phyloP scores from a whole-genome alignment of 2,888 invertebrate genomes.

The Sesia apiformis region DNA sequence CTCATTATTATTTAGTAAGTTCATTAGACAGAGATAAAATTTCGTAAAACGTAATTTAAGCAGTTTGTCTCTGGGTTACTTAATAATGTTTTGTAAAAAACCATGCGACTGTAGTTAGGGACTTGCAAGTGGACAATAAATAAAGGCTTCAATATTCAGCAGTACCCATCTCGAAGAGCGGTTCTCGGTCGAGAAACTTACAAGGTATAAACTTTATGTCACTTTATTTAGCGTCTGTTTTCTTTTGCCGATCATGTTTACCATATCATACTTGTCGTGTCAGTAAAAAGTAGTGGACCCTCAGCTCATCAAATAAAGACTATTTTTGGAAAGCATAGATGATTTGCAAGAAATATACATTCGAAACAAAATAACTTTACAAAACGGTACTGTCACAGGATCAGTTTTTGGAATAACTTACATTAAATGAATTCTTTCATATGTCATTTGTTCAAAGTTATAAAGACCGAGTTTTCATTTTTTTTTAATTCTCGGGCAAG shows the following conservation, averaged over 20 bases:
- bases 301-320: slow-evolving; percentile 27
- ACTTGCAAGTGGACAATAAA: slow-evolving; percentile 70
- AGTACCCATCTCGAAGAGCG: slow-evolving; percentile 59
- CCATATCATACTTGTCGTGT: slow-evolving; percentile 12
- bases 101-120: slow-evolving; percentile 50
- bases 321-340: slow-evolving; percentile 31
- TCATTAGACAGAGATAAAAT: not conserved
- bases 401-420: slow-evolving; percentile 54
- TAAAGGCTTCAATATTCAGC: slow-evolving; percentile 64
- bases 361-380: slow-evolving; percentile 50
- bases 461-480: not conserved
- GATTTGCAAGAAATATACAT: slow-evolving; percentile 21
- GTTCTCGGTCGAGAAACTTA: slow-evolving; percentile 26
- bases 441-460: slow-evolving; percentile 43
- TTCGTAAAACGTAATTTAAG: slow-evolving; percentile 32
- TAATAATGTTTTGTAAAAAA: slow-evolving; percentile 39
- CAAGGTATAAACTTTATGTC: slow-evolving; percentile 19
- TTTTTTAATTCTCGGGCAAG: too few species aligned
- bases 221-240: slow-evolving; percentile 8
- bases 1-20: not conserved
- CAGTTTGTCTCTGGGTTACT: slow-evolving; percentile 22
- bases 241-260: not conserved
- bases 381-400: slow-evolving; percentile 49
- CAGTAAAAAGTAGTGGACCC: slow-evolving; percentile 43
- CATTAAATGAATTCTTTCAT: slow-evolving; percentile 57